Evolutionary conservation across 2,888 invertebrate species (phyloP).

Genomic region (Leucophora obtusa): DNA sequence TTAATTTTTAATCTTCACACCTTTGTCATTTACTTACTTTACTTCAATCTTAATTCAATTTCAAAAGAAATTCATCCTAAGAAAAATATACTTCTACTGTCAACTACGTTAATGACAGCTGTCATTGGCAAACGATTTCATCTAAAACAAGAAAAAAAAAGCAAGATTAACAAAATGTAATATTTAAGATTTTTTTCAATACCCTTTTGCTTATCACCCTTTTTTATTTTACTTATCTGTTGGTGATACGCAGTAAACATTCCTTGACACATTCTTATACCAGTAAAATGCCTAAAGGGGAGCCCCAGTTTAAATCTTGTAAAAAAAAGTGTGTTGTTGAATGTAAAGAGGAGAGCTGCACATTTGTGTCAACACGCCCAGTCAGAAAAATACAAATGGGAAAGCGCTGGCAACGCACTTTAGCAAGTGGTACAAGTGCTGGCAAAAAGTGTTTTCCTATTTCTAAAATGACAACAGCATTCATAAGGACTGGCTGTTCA

Average conservation of each 20-base stretch:
- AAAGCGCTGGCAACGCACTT: too few species aligned
- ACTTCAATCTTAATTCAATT: not conserved
- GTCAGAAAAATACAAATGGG: too few species aligned
- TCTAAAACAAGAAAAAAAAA: constrained; percentile 19
- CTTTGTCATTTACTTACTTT: not conserved
- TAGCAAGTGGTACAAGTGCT: too few species aligned
- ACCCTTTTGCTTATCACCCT: constrained; percentile 27
- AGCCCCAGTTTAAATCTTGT: constrained; percentile 33
- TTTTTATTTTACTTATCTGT: not conserved
- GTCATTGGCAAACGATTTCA: constrained; percentile 41
- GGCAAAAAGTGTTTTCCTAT: too few species aligned
- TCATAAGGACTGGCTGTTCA: too few species aligned
- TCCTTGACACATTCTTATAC: constrained; percentile 52
- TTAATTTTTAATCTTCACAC: too few species aligned
- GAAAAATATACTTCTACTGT: constrained; percentile 36
- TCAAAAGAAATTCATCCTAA: not conserved
- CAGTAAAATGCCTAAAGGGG: constrained; percentile 36
- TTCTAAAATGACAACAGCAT: too few species aligned
- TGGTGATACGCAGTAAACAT: constrained; percentile 34
- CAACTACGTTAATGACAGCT: constrained; percentile 50
- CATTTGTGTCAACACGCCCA: too few species aligned
- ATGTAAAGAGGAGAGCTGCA: not conserved
- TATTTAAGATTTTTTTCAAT: constrained; percentile 18
- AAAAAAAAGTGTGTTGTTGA: constrained; percentile 13
- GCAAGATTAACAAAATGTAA: constrained; percentile 8